Percentiles rank a stretch among this genome's conserved stretches.
phyloP scores from a whole-genome alignment of 2,888 invertebrate species.

The Plebejus anna region DNA sequence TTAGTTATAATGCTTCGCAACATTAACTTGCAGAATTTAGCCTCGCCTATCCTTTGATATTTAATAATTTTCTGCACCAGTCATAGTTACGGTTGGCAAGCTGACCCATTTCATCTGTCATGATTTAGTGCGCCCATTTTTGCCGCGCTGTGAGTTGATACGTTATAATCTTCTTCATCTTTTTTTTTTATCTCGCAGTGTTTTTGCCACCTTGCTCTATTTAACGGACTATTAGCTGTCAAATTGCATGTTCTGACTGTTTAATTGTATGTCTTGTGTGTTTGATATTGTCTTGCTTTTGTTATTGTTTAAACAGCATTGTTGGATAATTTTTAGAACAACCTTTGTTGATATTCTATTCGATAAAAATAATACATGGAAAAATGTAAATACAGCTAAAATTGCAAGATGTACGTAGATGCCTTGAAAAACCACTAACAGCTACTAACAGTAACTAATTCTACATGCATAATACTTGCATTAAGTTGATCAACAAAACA shows the following conservation, averaged over 20 bases:
- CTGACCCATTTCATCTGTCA: constrained; percentile 50
- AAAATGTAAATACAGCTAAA: not conserved
- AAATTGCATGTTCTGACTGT: constrained; percentile 55
- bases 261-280: constrained; percentile 52
- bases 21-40: not conserved
- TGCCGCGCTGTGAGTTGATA: constrained; percentile 58
- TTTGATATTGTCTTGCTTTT: constrained; percentile 35
- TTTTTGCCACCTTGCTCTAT: constrained; percentile 46
- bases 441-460: not conserved
- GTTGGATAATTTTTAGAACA: not conserved
- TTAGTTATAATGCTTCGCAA: not conserved
- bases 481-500: not conserved
- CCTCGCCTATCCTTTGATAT: not conserved
- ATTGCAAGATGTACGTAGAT: not conserved
- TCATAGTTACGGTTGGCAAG: constrained; percentile 32
- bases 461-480: not conserved
- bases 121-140: constrained; percentile 68
- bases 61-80: constrained; percentile 14
- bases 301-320: not conserved
- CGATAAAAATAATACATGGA: not conserved
- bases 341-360: too few relatives aligned
- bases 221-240: constrained; percentile 69
- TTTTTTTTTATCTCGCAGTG: not conserved
- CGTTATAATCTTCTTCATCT: constrained; percentile 53
- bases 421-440: not conserved